These are phyloP conservation scores for Trichogramma evanescens DNA, from an alignment of 2,888 invertebrate species.

Conservation along the genomic window DNA sequence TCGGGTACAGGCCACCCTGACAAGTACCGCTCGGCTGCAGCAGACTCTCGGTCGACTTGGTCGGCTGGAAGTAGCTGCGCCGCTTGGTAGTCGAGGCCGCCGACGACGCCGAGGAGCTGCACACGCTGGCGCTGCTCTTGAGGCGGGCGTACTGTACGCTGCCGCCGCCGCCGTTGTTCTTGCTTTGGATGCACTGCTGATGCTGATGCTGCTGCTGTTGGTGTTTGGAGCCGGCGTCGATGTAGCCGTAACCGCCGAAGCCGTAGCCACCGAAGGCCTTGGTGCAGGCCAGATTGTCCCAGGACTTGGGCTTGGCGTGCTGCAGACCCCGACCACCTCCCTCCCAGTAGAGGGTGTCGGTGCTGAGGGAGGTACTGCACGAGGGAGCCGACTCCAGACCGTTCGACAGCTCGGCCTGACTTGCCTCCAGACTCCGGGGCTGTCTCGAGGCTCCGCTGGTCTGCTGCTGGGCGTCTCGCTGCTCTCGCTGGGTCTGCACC, in stretches of 20 bases:
- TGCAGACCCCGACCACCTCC: slow-evolving; percentile 49
- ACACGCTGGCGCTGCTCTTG: slow-evolving; percentile 33
- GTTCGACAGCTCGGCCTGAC: slow-evolving; percentile 58
- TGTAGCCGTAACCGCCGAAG: slow-evolving; percentile 78
- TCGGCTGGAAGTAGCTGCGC: slow-evolving; percentile 55
- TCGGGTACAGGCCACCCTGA: slow-evolving; percentile 24
- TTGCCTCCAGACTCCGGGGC: slow-evolving; percentile 21
- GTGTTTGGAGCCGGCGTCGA: slow-evolving; percentile 55
- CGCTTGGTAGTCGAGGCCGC: slow-evolving; percentile 46
- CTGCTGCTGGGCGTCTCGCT: slow-evolving; percentile 14
- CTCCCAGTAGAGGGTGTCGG: slow-evolving; percentile 82
- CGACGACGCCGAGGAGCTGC: slow-evolving; percentile 49
- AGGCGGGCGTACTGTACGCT: too few relatives aligned
- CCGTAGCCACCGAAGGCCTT: slow-evolving; percentile 81
- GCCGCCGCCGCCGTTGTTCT: too few relatives aligned
- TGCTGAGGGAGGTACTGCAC: slow-evolving; percentile 78
- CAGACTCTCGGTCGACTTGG: slow-evolving; percentile 76
- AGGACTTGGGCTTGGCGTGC: slow-evolving; percentile 72
- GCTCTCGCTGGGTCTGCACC: slow-evolving; percentile 25
- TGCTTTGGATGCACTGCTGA: slow-evolving; percentile 36
- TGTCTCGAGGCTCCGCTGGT: slow-evolving; percentile 14
- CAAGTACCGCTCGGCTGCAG: slow-evolving; percentile 45
- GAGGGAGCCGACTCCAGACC: slow-evolving; percentile 61
- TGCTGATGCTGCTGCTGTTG: slow-evolving; percentile 35
- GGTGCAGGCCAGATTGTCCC: slow-evolving; percentile 76